Percentiles rank a stretch among this genome's conserved stretches.
Conservation (phyloP, 2,888 invertebrate genomes). For the Drosophila barbarae region DNA sequence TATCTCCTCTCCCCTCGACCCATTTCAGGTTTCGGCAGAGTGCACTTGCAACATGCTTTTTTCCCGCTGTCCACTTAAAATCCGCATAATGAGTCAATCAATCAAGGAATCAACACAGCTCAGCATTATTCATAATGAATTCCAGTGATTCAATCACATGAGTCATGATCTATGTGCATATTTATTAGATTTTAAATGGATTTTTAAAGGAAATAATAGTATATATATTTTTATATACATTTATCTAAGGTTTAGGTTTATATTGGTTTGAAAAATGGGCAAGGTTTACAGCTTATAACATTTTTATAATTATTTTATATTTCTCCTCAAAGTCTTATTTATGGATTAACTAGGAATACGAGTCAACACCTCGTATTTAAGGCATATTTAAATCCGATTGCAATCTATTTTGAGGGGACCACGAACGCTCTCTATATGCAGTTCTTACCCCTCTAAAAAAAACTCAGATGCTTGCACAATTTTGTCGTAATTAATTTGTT, state of each 20-base stretch:
- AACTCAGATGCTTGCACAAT: slow-evolving; percentile 16
- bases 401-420: background rate
- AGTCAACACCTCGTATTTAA: background rate
- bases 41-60: slow-evolving; percentile 9
- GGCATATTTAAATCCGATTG: background rate
- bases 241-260: too few relatives aligned
- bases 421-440: background rate
- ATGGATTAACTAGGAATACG: background rate
- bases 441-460: background rate
- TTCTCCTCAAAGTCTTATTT: background rate
- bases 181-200: background rate
- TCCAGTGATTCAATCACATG: background rate
- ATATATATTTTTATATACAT: too few relatives aligned
- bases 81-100: slow-evolving; percentile 30
- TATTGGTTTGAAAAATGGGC: too few relatives aligned
- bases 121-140: background rate
- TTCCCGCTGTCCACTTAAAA: background rate
- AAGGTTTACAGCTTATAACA: background rate
- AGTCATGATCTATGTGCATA: background rate
- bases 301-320: background rate
- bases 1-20: background rate
- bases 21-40: background rate
- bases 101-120: slow-evolving; percentile 3
- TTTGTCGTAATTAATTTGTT: slow-evolving; percentile 65
- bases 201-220: background rate